A percentile compares a stretch with the other conserved stretches of the same genome.
Evolutionary conservation across 2,888 invertebrate genomes (phyloP).

Genomic region (Pinctada fucata): DNA sequence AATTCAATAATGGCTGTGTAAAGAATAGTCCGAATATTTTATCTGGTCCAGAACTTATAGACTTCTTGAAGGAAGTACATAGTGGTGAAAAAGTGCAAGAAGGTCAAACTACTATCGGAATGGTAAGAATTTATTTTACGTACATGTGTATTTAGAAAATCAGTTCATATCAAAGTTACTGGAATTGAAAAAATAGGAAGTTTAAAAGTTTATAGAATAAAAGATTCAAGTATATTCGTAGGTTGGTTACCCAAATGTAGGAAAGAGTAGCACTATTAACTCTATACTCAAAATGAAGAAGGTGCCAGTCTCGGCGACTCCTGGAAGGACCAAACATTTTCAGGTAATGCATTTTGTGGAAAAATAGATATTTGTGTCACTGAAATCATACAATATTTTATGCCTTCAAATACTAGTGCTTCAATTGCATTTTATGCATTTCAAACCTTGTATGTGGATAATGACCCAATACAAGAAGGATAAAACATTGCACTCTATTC

Average conservation of each 20-base stretch:
- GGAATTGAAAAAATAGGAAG: background rate
- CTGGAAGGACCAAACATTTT: slow-evolving; percentile 99
- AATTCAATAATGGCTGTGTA: background rate
- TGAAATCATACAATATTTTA: background rate
- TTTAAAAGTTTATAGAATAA: background rate
- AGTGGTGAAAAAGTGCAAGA: slow-evolving; percentile 62
- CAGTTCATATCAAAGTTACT: background rate
- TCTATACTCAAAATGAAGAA: slow-evolving; percentile 88
- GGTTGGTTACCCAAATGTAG: slow-evolving; percentile 99
- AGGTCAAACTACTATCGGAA: slow-evolving; percentile 87
- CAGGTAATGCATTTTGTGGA: slow-evolving; percentile 77
- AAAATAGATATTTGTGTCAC: too few species aligned
- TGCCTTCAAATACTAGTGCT: background rate
- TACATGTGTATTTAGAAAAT: background rate
- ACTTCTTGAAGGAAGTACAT: slow-evolving; percentile 57
- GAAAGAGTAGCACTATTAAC: slow-evolving; percentile 99
- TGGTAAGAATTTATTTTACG: slow-evolving; percentile 76
- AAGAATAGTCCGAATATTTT: slow-evolving; percentile 34
- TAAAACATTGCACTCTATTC: too few species aligned
- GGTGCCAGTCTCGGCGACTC: slow-evolving; percentile 95
- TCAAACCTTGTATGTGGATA: too few species aligned
- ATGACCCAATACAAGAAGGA: too few species aligned
- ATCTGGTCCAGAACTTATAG: slow-evolving; percentile 61
- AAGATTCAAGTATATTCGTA: slow-evolving; percentile 34
- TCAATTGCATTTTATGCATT: too few species aligned